Conservation (phyloP, 2,113 vertebrate species). For the Spermophilus dauricus region DNA sequence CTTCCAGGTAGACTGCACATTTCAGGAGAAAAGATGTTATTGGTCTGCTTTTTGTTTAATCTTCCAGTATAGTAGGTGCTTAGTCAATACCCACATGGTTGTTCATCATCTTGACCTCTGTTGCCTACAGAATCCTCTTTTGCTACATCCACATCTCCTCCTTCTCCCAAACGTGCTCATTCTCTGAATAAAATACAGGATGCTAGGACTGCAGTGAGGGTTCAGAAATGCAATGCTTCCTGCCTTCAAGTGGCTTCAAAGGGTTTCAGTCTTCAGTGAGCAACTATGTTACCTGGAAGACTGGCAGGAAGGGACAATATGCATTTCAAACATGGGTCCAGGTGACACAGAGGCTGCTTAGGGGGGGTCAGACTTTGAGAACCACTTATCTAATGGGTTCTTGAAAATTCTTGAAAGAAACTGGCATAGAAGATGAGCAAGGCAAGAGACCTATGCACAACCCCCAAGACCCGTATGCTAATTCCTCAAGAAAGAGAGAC, state of each 20-base stretch:
- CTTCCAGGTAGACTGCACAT: not conserved
- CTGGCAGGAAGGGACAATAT: not conserved
- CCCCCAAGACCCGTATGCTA: not conserved
- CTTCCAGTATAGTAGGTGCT: not conserved
- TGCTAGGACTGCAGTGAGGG: not conserved
- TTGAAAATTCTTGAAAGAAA: slow-evolving; percentile 39
- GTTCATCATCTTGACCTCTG: not conserved
- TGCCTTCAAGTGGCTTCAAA: not conserved
- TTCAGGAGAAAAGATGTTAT: slow-evolving; percentile 8
- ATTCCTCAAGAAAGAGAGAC: not conserved
- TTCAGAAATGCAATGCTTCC: not conserved
- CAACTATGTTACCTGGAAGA: not conserved
- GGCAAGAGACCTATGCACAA: not conserved
- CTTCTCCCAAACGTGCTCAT: not conserved
- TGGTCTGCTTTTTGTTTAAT: not conserved
- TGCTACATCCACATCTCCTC: not conserved
- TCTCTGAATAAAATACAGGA: not conserved
- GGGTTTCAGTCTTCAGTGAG: not conserved
- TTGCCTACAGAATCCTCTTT: not conserved
- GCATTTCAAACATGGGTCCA: not conserved
- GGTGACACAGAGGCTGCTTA: not conserved
- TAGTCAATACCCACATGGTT: not conserved
- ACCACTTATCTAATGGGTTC: not conserved
- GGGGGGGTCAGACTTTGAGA: not conserved
- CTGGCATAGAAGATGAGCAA: not conserved